Base-by-base conservation (phyloP, 2,888 invertebrate genomes). In the Muscina levida region DNA sequence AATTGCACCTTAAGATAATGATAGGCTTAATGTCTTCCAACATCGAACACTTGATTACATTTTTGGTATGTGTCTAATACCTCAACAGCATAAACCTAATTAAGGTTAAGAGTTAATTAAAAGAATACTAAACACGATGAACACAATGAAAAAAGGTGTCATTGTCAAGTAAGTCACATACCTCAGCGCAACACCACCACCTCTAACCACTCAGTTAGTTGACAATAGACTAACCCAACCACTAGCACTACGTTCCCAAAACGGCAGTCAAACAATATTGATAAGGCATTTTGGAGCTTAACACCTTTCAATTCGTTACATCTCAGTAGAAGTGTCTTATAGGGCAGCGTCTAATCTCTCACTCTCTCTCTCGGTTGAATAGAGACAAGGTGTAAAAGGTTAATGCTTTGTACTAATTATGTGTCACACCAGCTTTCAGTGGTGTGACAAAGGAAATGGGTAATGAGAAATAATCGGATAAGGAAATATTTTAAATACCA, bases 61-160 rank as follows among this genome's bases (percentile, higher is more conserved):
- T 65, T 65, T 24, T 22, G 31, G 31, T 3, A 56, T 56, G 31
- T 56, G 26, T 31, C 11, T 56, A 31, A 17, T n/a, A 48, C 17
- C 13, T 56, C 53, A 8, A 42, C 72, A 53, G 71, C 26, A 68
- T 77, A 31, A 2, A 62, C 48, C 67, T 74, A 77, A 77, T 81
- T 77, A 74, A 77, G 73, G 80, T 77, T 80, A 80, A 74, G 73
- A 77, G 53, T 74, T 74, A 74, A 74, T 81, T 77, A 74, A 51
- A 62, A 56, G 51, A 24, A 76, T 72, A 62, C 42, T 24, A 22
- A 48, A 70, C 39, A 22, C 8, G n/a, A 56, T 37, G 31, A 57
- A 56, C 26, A n/a, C 8, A 8, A 37, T 11, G 57, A 57, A 57
- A 57, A 31, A 26, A n/a, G n/a, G 4, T 68, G 26, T 68, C 67